Evolutionary conservation across 1,140 invertebrate genomes (phyloP).

Genomic region (Dufourea novaeangliae): DNA sequence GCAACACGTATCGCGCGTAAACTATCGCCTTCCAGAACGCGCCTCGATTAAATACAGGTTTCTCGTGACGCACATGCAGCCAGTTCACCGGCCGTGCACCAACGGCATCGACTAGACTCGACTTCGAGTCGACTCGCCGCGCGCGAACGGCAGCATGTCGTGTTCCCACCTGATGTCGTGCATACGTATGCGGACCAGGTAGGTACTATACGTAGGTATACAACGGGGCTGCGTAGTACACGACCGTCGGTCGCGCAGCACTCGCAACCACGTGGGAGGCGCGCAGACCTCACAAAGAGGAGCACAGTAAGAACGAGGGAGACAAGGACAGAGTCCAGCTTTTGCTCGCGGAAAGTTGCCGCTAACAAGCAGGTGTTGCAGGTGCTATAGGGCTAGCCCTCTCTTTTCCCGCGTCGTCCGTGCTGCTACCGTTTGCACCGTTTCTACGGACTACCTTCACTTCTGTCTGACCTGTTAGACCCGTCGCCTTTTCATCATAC

Average conservation of each 20-base stretch:
- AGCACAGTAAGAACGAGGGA: neutral
- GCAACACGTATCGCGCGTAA: constrained; percentile 47
- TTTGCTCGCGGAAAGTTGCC: constrained; percentile 59
- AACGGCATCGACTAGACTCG: constrained; percentile 45
- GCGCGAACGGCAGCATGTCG: constrained; percentile 55
- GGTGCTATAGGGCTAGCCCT: constrained; percentile 56
- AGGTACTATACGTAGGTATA: neutral
- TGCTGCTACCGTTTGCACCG: constrained; percentile 19
- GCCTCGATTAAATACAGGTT: constrained; percentile 51
- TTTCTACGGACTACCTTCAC: constrained; percentile 33
- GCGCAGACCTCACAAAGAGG: constrained; percentile 50
- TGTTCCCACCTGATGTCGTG: constrained; percentile 59
- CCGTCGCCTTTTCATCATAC: neutral
- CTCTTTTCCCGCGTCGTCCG: constrained; percentile 25
- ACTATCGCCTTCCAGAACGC: constrained; percentile 44
- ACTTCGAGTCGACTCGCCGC: neutral
- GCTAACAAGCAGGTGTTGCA: constrained; percentile 65
- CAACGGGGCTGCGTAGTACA: neutral
- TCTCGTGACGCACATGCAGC: constrained; percentile 32
- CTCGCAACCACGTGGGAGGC: constrained; percentile 38
- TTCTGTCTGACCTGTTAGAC: neutral
- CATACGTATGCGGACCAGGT: constrained; percentile 42
- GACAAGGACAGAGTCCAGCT: constrained; percentile 18
- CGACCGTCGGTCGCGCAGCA: neutral
- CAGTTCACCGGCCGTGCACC: constrained; percentile 42